Conservation (phyloP, 2,797 vertebrate species). For the Rhinophrynus dorsalis region DNA sequence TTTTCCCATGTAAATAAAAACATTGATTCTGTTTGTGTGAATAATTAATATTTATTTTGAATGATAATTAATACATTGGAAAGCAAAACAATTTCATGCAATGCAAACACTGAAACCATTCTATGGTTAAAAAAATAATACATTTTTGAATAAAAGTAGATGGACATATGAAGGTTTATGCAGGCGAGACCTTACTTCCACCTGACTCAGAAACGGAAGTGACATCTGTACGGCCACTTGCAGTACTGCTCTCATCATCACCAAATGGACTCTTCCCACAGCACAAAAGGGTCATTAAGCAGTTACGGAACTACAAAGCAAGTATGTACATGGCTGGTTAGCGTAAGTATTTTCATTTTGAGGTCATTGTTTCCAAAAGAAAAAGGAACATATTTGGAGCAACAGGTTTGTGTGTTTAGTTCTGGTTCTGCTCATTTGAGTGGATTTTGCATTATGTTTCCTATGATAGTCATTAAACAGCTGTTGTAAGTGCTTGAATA, state of each 20-base stretch:
- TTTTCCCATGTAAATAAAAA: too few species aligned
- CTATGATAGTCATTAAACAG: too few species aligned
- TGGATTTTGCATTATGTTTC: too few species aligned
- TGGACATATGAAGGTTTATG: slow-evolving; percentile 2
- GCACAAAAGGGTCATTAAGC: slow-evolving; percentile 38
- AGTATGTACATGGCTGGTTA: not conserved
- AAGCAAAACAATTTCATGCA: not conserved
- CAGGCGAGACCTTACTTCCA: slow-evolving; percentile 45
- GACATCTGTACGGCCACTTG: not conserved
- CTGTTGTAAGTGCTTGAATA: too few species aligned
- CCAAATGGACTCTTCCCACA: slow-evolving; percentile 28
- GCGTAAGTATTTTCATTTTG: not conserved
- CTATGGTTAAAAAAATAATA: not conserved
- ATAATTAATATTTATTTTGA: not conserved
- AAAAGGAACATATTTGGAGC: too few species aligned
- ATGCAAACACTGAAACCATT: not conserved
- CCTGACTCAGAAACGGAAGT: slow-evolving; percentile 24
- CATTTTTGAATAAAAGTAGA: too few species aligned
- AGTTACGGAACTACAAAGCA: slow-evolving; percentile 46
- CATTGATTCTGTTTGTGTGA: not conserved
- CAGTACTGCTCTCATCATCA: not conserved
- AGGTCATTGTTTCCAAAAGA: too few species aligned
- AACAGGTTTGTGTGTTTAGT: too few species aligned
- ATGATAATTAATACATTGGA: not conserved
- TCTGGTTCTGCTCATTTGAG: too few species aligned